Evolutionary conservation across 1,140 invertebrate genomes (phyloP), one percentile per base, ranked within the genome.

Genomic region (Drosophila miranda): DNA sequence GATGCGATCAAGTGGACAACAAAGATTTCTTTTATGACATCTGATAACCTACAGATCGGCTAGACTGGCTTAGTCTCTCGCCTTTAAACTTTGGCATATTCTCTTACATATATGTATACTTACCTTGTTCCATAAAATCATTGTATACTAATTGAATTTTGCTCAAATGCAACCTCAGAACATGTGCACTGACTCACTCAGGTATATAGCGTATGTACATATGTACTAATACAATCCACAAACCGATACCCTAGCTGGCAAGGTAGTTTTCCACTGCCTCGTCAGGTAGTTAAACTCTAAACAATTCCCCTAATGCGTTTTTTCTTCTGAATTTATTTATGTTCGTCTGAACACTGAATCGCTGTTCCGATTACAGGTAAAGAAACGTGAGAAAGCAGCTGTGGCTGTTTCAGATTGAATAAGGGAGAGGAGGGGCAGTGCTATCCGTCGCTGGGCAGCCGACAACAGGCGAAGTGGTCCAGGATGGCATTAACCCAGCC

Each of bases 211-310:
- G 28, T 9, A 30, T 26, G 8, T 6, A 14, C 41, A 41, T 30
- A 11, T 21, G 19, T 48, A 28, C 3, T 28, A 19, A 21, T 5
- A 26, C 19, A 16, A 9, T 19, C n/a, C n/a, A n/a, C 44, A 41
- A 46, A 41, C 19, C 19, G 16, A 43, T 42, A 48, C 23, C 48
- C 19, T 11, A 23, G 28, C 34, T 13, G n/a, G 21, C 5, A 13
- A 19, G 46, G 61, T 55, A 84, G 66, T 84, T 84, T 83, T 84
- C 80, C 80, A 84, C 49, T 68, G 46, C 34, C 14, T 2, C 6
- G 13, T 46, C 80, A 84, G 80, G 80, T 84, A 84, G 71, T 53
- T 45, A 44, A 63, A 50, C 43, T 54, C 41, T 45, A 16, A 64
- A 42, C 19, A 30, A 58, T 50, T 51, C 21, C 42, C 30, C 26